Conservation (phyloP, 2,797 vertebrate genomes). For the Sarcophilus harrisii region DNA sequence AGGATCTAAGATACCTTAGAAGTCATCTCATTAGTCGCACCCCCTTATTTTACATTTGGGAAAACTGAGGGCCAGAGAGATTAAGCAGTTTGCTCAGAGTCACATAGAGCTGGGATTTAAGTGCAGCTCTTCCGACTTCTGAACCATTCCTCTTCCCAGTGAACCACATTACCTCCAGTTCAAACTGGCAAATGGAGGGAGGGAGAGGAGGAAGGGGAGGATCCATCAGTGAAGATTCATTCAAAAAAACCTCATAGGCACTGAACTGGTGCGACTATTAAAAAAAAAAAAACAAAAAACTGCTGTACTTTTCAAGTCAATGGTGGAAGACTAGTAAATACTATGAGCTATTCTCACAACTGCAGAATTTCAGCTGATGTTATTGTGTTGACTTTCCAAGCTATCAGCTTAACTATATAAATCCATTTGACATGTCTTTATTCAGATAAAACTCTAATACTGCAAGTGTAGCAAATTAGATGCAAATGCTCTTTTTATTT, state of each 20-base stretch:
- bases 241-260: conserved; percentile 82
- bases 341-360: conserved; percentile 88
- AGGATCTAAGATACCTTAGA: background rate
- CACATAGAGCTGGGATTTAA: background rate
- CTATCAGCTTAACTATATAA: conserved; percentile 95
- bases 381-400: conserved; percentile 88
- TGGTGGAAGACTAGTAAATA: conserved; percentile 83
- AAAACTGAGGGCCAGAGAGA: background rate
- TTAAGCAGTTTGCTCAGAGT: background rate
- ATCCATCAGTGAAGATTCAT: conserved; percentile 72
- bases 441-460: conserved; percentile 98
- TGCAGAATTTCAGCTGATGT: conserved; percentile 85
- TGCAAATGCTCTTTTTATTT: conserved; percentile 99
- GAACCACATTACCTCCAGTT: background rate
- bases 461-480: conserved; percentile 96
- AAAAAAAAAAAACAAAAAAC: conserved; percentile 79
- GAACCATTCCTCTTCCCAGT: background rate
- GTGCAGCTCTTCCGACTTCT: background rate
- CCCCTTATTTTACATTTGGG: background rate
- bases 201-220: background rate
- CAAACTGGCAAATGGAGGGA: background rate
- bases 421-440: conserved; percentile 99
- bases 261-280: conserved; percentile 84
- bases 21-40: background rate
- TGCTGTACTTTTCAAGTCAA: conserved; percentile 91